Percentiles rank a stretch among this genome's conserved stretches.
Evolutionary conservation across 2,888 invertebrate species (phyloP).

Genomic region (Chymomyza fuscimana): DNA sequence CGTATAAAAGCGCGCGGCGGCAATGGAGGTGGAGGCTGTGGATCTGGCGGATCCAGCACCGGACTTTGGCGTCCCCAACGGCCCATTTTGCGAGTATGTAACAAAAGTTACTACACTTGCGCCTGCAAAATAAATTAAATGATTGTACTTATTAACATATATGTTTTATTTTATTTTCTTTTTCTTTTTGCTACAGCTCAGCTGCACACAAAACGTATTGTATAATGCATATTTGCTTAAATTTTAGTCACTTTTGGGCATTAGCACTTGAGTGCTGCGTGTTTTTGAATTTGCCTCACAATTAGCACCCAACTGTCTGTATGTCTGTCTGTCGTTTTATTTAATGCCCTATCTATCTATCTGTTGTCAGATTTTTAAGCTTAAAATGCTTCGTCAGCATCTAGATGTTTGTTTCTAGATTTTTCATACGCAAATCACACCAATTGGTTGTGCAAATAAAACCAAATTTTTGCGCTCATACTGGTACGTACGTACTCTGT

Average conservation of each 20-base stretch:
- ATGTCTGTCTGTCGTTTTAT: background rate
- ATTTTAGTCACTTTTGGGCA: slow-evolving; percentile 44
- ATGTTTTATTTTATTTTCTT: slow-evolving; percentile 14
- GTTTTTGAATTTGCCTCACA: slow-evolving; percentile 66
- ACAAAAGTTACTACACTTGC: background rate
- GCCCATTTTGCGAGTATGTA: slow-evolving; percentile 64
- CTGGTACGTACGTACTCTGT: background rate
- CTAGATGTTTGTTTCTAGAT: slow-evolving; percentile 22
- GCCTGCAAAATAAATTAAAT: slow-evolving; percentile 57
- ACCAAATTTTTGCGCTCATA: slow-evolving; percentile 5
- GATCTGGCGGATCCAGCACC: slow-evolving; percentile 77
- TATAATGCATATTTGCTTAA: slow-evolving; percentile 60
- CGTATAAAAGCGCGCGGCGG: slow-evolving; percentile 81
- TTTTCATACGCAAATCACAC: slow-evolving; percentile 31
- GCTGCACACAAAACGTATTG: slow-evolving; percentile 33
- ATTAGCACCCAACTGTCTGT: slow-evolving; percentile 54
- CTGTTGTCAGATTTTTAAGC: slow-evolving; percentile 21
- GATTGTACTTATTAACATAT: slow-evolving; percentile 56
- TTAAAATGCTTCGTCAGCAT: slow-evolving; percentile 19
- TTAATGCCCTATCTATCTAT: slow-evolving; percentile 2
- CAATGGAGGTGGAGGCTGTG: slow-evolving; percentile 74
- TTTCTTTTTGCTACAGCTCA: background rate
- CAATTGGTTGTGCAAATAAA: slow-evolving; percentile 61
- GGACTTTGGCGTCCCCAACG: slow-evolving; percentile 79
- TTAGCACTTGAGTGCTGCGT: slow-evolving; percentile 61